Evolutionary conservation across 2,797 vertebrate species (phyloP), one percentile per base, ranked within the genome.

Genomic region (Ptychadena robeensis): DNA sequence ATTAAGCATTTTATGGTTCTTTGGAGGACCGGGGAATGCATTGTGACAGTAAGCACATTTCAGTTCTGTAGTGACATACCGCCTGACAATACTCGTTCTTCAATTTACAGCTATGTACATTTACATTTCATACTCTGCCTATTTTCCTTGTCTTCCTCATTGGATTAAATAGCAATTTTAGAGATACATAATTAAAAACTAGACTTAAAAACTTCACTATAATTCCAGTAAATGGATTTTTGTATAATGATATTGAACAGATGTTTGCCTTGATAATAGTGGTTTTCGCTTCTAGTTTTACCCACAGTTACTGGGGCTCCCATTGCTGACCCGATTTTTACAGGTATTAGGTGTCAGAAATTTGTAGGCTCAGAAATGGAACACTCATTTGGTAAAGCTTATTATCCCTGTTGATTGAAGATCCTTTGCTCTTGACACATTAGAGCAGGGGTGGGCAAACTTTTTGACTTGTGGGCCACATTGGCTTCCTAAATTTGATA

Each of bases 1-100:
- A 82, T 82, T 75, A 61, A 68, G 64, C 67, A 14, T 68, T 75
- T 59, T 68, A 37, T n/a, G 34, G 32, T 32, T 32, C 68, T 64
- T 31, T 9, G 35, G 25, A 30, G 34, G 25, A 68, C 22, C 38
- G 40, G 3, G 9, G 22, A 31, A 76, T 76, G 59, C 22, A 44
- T 76, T 65, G 27, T 65, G 74, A 77, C 40, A 67, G 38, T 34
- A 67, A 53, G 28, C 38, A 15, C 30, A 15, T 15, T 30, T 44
- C 27, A 65, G 37, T 18, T n/a, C 73, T 44, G 10, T 9, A 66
- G 53, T 53, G 44, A 48, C 34, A 27, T 32, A 63, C 18, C 12
- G 27, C 15, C 37, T 44, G 75, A 65, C 15, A 28, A 35, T 59
- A 40, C 73, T 35, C 30, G 59, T 30, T 75, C 22, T 11, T 32